Percentiles rank a stretch among this genome's conserved stretches.
phyloP scores from a whole-genome alignment of 2,113 vertebrate genomes.

The Cyphomyrus discorhynchus region DNA sequence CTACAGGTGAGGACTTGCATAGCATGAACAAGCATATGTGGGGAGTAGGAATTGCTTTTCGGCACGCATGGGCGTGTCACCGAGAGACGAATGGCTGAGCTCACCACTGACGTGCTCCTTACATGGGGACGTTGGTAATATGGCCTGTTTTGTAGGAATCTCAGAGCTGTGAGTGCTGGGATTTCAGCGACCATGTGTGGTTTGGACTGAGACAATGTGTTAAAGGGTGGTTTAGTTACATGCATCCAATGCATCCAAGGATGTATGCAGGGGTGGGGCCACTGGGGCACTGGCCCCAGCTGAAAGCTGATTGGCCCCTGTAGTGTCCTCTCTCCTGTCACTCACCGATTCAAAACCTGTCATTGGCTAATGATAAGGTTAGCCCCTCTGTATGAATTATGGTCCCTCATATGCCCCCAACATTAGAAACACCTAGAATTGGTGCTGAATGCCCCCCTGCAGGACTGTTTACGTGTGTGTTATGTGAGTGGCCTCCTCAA shows the following conservation, averaged over 20 bases:
- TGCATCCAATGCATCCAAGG: not conserved
- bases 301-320: not conserved
- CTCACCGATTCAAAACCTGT: not conserved
- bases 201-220: not conserved
- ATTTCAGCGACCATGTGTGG: not conserved
- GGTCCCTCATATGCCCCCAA: not conserved
- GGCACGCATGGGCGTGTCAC: not conserved
- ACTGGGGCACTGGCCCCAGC: not conserved
- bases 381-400: not conserved
- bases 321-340: not conserved
- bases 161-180: not conserved
- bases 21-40: not conserved
- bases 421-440: not conserved
- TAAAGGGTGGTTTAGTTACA: not conserved
- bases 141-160: not conserved
- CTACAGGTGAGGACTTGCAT: not conserved
- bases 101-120: not conserved
- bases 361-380: not conserved
- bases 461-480: not conserved
- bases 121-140: not conserved
- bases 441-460: not conserved
- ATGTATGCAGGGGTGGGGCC: not conserved
- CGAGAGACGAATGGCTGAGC: not conserved
- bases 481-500: not conserved
- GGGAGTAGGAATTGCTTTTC: not conserved